Evolutionary conservation across 1,140 invertebrate species (phyloP).

Genomic region (Brachionus rubens): DNA sequence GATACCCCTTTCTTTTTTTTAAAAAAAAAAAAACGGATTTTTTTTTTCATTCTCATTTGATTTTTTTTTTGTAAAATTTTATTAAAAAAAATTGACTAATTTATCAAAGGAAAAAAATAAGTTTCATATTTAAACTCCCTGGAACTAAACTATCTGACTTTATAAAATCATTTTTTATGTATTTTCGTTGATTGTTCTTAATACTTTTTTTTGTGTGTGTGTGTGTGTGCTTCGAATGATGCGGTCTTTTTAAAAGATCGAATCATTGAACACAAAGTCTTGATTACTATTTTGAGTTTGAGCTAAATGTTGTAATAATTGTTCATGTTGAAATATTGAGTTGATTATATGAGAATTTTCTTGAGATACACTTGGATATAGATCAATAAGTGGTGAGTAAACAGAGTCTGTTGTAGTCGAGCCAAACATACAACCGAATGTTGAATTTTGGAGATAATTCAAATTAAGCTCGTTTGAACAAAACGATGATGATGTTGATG

Average conservation of each 20-base stretch:
- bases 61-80: no score
- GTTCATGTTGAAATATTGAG: slow-evolving; percentile 46
- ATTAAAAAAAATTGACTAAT: slow-evolving; percentile 33
- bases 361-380: slow-evolving; percentile 2
- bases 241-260: not conserved
- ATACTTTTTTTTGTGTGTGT: no score
- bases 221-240: no score
- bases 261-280: slow-evolving; percentile 26
- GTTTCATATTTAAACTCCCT: no score
- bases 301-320: slow-evolving; percentile 34
- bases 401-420: not conserved
- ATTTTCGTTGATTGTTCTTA: no score
- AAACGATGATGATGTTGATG: slow-evolving; percentile 25
- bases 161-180: not conserved
- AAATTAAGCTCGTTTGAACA: slow-evolving; percentile 26
- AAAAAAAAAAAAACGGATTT: slow-evolving; percentile 24
- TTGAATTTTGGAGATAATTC: not conserved
- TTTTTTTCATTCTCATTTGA: slow-evolving; percentile 36
- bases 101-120: no score
- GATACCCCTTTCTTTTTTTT: no score
- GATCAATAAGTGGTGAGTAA: slow-evolving; percentile 5
- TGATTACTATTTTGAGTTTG: not conserved
- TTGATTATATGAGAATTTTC: slow-evolving; percentile 7
- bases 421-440: slow-evolving; percentile 21
- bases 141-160: slow-evolving; percentile 40